Base-by-base conservation (phyloP, 2,113 vertebrate genomes). In the Clarias magur region DNA sequence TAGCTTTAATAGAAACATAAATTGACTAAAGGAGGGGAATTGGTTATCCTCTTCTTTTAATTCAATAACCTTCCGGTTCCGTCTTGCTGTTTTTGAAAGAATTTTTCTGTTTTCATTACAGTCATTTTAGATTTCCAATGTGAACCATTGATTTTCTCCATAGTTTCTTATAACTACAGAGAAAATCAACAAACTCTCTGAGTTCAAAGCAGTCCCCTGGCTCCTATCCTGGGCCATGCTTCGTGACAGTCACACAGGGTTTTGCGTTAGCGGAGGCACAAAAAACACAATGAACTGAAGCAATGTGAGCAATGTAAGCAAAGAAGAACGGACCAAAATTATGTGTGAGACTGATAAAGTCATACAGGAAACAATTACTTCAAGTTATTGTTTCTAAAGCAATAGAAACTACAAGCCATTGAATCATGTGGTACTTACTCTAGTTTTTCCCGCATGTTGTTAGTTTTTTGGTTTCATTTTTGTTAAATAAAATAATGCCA, bases 21-120 rank as follows among this genome's bases (percentile, higher is more conserved):
- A 92, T 6, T 91, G 87, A 9, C 88, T 88, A 13, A 91, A 91
- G 0, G 86, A 57, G 7, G 89, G 88, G 57, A 91, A 91, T 17
- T 15, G 38, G 6, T 68, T 2, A 17, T 15, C 68, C 54, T 70
- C 16, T 48, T 23, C 84, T 19, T 88, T 21, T 16, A 60, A 15
- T 88, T 70, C 86, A 21, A 88, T 80, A 21, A 88, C 85, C 23
- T 87, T 87, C 38, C 38, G 3, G 54, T 89, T 90, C 89, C 82
- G 90, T 85, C 68, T 89, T 62, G 53, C 81, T 8, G 73, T 87
- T 84, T 91, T 90, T 30, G 56, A 3, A 48, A 87, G 73, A 5
- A 90, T 81, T 27, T 84, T 87, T 30, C 88, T 68, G n/a, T 85
- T 90, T 82, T 90, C 68, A 17, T 63, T 85, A 13, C 86, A 89